These are phyloP conservation scores for Drosophila cracens DNA, from an alignment of 2,888 invertebrate genomes.

Conservation along the genomic window DNA sequence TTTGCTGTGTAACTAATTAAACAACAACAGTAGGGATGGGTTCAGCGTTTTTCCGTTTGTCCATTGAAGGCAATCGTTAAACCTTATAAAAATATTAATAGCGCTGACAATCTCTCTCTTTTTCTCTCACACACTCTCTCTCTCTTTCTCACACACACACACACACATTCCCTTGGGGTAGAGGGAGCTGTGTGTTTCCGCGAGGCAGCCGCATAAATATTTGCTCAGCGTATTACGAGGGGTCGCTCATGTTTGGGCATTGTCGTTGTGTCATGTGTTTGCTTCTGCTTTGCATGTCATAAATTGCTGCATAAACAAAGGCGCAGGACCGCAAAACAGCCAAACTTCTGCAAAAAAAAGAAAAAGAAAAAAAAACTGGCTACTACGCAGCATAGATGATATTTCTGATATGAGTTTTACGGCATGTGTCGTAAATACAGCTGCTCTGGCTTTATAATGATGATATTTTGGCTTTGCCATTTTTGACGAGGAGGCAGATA, in stretches of 20 bases:
- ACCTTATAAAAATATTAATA: constrained; percentile 73
- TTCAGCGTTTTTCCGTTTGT: constrained; percentile 29
- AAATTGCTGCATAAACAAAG: constrained; percentile 76
- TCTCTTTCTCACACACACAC: background rate
- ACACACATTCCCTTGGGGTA: background rate
- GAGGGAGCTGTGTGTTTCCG: constrained; percentile 15
- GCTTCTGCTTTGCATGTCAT: constrained; percentile 72
- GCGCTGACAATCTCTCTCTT: constrained; percentile 20
- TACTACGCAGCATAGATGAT: constrained; percentile 44
- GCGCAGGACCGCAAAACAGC: constrained; percentile 44
- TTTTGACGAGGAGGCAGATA: constrained; percentile 49
- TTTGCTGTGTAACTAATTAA: constrained; percentile 63
- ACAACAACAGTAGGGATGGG: constrained; percentile 47
- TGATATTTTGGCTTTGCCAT: constrained; percentile 50
- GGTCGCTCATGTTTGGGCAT: constrained; percentile 50
- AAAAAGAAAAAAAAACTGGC: background rate
- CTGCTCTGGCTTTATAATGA: constrained; percentile 49
- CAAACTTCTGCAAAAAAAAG: constrained; percentile 3
- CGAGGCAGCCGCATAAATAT: constrained; percentile 65
- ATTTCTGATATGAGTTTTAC: constrained; percentile 41
- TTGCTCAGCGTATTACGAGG: constrained; percentile 64
- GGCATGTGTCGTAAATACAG: constrained; percentile 67
- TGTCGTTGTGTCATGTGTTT: constrained; percentile 66
- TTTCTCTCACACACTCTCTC: background rate
- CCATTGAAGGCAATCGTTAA: constrained; percentile 47